Conservation (phyloP, 1,140 invertebrate species). For the Varroa destructor region DNA sequence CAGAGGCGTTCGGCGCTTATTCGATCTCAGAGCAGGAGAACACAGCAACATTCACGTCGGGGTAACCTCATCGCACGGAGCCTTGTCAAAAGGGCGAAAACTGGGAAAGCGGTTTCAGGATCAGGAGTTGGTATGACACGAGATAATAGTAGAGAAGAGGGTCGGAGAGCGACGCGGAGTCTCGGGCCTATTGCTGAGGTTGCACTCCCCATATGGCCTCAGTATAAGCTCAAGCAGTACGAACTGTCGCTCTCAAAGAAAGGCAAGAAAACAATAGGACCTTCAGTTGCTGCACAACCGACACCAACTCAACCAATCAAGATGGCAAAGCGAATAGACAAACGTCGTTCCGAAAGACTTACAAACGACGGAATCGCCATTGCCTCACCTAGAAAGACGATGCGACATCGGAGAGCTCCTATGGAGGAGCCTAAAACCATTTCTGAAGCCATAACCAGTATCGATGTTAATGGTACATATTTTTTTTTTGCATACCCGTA, state of each 20-base stretch:
- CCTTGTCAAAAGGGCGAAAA: not conserved
- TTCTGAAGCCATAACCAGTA: not conserved
- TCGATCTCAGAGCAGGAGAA: conserved; percentile 18
- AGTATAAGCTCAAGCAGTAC: conserved; percentile 28
- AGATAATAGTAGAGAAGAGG: conserved; percentile 5
- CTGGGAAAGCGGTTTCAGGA: not conserved
- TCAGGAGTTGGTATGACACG: not conserved
- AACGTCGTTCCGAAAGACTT: conserved; percentile 14
- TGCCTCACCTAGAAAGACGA: conserved; percentile 3
- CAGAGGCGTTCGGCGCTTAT: conserved; percentile 8
- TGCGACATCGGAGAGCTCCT: not conserved
- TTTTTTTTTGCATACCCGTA: not conserved
- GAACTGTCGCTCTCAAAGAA: conserved; percentile 26
- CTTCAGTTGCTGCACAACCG: no score
- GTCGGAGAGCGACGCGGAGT: conserved; percentile 25
- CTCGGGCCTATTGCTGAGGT: conserved; percentile 28
- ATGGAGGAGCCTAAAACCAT: not conserved
- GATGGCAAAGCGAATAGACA: conserved; percentile 10
- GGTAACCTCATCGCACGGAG: conserved; percentile 2
- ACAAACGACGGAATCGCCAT: conserved; percentile 6
- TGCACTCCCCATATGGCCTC: conserved; percentile 26
- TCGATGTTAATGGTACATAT: conserved; percentile 16
- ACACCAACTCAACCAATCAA: not conserved
- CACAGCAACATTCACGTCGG: not conserved
- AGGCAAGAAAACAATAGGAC: not conserved